phyloP scores from a whole-genome alignment of 2,797 vertebrate genomes.

The Phrynocephalus vlangalii region DNA sequence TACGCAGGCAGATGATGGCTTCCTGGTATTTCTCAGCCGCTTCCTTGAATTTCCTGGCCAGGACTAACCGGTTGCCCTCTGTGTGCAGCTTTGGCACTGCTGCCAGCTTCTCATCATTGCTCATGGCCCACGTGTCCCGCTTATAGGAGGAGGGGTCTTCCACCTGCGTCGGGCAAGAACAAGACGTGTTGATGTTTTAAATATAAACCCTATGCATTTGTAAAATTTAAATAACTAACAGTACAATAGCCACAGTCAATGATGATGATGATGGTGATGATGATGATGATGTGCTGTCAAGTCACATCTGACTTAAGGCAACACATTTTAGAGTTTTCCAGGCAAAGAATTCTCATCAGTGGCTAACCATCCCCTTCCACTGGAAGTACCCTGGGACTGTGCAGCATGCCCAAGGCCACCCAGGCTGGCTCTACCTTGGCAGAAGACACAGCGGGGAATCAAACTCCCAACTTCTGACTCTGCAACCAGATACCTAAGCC shows the following conservation, averaged over 20 bases:
- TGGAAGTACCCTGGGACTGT: no score
- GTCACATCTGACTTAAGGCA: no score
- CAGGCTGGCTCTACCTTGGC: no score
- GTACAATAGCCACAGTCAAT: neutral
- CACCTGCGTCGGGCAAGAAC: slow-evolving; percentile 72
- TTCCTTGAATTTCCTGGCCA: slow-evolving; percentile 78
- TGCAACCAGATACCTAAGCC: no score
- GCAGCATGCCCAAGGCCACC: no score
- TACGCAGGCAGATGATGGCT: slow-evolving; percentile 87
- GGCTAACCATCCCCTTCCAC: no score
- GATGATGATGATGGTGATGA: no score
- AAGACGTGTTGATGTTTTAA: neutral
- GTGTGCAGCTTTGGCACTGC: slow-evolving; percentile 84
- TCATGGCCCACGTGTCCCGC: slow-evolving; percentile 91
- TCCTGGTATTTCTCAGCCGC: slow-evolving; percentile 88
- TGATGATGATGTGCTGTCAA: no score
- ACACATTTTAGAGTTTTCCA: no score
- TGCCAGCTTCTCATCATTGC: slow-evolving; percentile 88
- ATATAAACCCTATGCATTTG: neutral
- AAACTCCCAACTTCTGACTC: no score
- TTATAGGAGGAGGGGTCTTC: slow-evolving; percentile 87
- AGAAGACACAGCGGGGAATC: no score
- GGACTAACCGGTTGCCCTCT: slow-evolving; percentile 86
- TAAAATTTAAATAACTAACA: neutral
- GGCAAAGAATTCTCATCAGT: no score